These are phyloP conservation scores for Perithous albicinctus DNA, from an alignment of 2,888 invertebrate species.

Conservation along the genomic window DNA sequence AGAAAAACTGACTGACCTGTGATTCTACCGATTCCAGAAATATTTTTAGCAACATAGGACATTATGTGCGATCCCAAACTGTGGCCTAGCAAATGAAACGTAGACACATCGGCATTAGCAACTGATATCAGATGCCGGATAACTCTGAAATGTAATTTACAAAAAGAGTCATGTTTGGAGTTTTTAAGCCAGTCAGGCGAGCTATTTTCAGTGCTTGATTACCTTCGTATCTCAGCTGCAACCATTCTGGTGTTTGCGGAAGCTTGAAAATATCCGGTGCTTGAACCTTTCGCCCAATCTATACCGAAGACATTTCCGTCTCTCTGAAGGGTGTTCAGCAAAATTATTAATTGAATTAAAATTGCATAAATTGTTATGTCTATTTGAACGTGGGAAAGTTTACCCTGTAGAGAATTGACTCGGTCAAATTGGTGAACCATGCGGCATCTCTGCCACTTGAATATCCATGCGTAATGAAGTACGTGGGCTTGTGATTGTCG, in stretches of 20 bases:
- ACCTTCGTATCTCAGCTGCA: conserved; percentile 79
- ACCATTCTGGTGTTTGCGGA: conserved; percentile 78
- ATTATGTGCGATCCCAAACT: conserved; percentile 81
- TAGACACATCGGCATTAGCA: conserved; percentile 66
- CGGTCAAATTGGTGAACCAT: conserved; percentile 82
- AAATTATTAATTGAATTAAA: too few relatives aligned
- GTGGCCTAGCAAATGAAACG: conserved; percentile 80
- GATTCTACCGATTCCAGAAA: conserved; percentile 82
- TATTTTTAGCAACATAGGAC: conserved; percentile 77
- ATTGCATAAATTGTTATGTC: not conserved
- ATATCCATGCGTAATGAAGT: conserved; percentile 83
- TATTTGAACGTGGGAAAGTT: not conserved
- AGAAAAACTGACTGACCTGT: conserved; percentile 84
- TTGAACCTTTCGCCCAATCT: conserved; percentile 83
- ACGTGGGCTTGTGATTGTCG: conserved; percentile 74
- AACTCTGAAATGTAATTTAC: conserved; percentile 70
- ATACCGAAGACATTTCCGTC: conserved; percentile 83
- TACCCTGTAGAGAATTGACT: conserved; percentile 81
- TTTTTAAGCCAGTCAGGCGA: too few relatives aligned
- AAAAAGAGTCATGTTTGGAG: too few relatives aligned
- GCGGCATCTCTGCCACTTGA: conserved; percentile 76
- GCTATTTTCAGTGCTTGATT: too few relatives aligned
- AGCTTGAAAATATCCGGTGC: conserved; percentile 76
- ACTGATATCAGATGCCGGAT: conserved; percentile 70
- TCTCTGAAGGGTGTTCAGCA: conserved; percentile 72